These are phyloP conservation scores for Psittacus erithacus DNA, from an alignment of 2,113 vertebrate genomes.

Conservation along the genomic window DNA sequence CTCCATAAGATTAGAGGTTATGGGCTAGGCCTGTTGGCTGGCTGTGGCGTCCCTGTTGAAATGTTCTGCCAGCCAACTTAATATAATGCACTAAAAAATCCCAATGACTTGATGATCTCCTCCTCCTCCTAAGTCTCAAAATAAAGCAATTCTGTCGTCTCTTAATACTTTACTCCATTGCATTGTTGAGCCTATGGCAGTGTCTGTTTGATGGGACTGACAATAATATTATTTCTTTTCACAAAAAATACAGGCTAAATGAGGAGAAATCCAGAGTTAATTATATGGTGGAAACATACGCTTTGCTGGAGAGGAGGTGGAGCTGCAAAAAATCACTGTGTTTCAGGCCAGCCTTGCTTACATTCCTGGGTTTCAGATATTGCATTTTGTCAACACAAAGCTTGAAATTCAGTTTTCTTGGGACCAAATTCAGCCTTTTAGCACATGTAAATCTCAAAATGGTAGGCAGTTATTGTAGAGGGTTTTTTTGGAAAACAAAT, in stretches of 20 bases:
- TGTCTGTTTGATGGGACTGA: constrained; percentile 66
- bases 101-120: constrained; percentile 40
- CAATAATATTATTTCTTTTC: constrained; percentile 75
- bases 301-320: constrained; percentile 30
- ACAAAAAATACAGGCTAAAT: constrained; percentile 61
- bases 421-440: background rate
- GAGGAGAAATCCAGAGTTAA: constrained; percentile 69
- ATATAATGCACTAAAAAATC: constrained; percentile 61
- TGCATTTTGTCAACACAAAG: background rate
- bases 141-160: constrained; percentile 38
- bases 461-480: background rate
- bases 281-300: constrained; percentile 63
- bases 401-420: background rate
- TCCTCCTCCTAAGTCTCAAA: constrained; percentile 17
- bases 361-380: background rate
- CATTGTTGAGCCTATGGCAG: constrained; percentile 72
- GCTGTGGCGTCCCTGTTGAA: constrained; percentile 68
- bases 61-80: constrained; percentile 73
- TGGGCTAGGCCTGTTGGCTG: constrained; percentile 68
- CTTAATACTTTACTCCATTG: constrained; percentile 72
- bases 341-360: background rate
- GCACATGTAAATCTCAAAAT: background rate
- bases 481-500: constrained; percentile 31
- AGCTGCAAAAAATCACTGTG: background rate
- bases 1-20: constrained; percentile 82